Evolutionary conservation across 2,888 invertebrate genomes (phyloP).

Genomic region (Latheticus oryzae): DNA sequence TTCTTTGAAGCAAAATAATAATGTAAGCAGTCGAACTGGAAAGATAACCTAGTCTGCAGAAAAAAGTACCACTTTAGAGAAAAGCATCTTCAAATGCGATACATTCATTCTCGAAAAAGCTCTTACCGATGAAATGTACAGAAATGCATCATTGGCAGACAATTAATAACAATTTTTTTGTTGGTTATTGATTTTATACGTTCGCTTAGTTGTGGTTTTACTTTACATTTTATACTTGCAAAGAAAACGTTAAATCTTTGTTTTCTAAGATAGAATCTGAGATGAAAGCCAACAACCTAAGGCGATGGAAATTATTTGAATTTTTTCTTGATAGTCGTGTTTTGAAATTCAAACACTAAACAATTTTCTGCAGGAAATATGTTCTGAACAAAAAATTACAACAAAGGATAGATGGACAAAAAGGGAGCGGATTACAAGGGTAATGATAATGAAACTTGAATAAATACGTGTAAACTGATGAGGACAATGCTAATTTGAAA

Average conservation of each 20-base stretch:
- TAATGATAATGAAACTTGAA: too few relatives aligned
- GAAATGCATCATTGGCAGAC: conserved; percentile 21
- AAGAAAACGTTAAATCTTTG: not conserved
- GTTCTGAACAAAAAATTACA: too few relatives aligned
- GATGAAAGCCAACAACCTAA: conserved; percentile 24
- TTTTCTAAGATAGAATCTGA: conserved; percentile 13
- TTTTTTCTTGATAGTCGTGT: conserved; percentile 15
- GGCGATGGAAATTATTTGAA: conserved; percentile 24
- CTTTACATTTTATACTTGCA: not conserved
- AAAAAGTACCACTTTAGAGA: conserved; percentile 33
- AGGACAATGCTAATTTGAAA: too few relatives aligned
- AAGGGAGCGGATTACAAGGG: too few relatives aligned
- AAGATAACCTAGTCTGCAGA: conserved; percentile 30
- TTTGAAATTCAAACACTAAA: conserved; percentile 13
- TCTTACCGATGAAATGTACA: conserved; percentile 36
- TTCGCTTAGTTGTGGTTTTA: conserved; percentile 9
- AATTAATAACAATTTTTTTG: too few relatives aligned
- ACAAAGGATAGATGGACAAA: too few relatives aligned
- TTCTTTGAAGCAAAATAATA: conserved; percentile 35
- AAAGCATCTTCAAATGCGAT: conserved; percentile 29
- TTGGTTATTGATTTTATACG: too few relatives aligned
- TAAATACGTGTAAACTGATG: too few relatives aligned
- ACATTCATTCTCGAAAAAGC: conserved; percentile 24
- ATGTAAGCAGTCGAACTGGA: conserved; percentile 21
- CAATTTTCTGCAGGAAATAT: too few relatives aligned